These are phyloP conservation scores for Calyptomena viridis DNA, from an alignment of 2,113 vertebrate species.

Conservation along the genomic window DNA sequence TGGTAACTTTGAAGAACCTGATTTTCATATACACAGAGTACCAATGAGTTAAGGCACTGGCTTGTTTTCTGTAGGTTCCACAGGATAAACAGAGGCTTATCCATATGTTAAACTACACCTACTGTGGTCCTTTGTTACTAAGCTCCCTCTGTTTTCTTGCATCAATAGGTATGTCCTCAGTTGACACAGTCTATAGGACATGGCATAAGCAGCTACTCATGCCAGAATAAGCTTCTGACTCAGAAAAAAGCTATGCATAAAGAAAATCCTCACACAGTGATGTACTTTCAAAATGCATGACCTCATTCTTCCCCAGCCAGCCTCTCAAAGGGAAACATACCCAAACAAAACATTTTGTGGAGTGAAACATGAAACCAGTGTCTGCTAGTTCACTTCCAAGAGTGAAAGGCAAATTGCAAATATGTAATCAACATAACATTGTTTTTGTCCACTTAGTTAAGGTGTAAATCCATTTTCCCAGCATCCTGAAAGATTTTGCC, in stretches of 20 bases:
- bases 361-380: background rate
- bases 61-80: background rate
- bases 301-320: constrained; percentile 37
- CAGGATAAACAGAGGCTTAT: background rate
- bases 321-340: constrained; percentile 43
- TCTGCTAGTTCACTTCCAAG: background rate
- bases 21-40: background rate
- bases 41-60: background rate
- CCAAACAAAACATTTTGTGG: constrained; percentile 8
- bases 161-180: constrained; percentile 36
- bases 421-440: background rate
- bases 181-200: constrained; percentile 51
- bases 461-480: constrained; percentile 1
- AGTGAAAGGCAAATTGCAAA: background rate
- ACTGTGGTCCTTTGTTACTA: background rate
- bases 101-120: background rate
- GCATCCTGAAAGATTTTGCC: background rate
- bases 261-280: constrained; percentile 53
- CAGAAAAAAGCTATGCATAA: constrained; percentile 36
- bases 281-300: constrained; percentile 49
- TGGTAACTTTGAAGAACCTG: background rate
- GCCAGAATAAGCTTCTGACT: constrained; percentile 56
- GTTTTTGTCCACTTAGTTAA: background rate
- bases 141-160: background rate
- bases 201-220: constrained; percentile 11